Evolutionary conservation across 2,888 invertebrate species (phyloP).

Genomic region (Chrysodeixis includens): DNA sequence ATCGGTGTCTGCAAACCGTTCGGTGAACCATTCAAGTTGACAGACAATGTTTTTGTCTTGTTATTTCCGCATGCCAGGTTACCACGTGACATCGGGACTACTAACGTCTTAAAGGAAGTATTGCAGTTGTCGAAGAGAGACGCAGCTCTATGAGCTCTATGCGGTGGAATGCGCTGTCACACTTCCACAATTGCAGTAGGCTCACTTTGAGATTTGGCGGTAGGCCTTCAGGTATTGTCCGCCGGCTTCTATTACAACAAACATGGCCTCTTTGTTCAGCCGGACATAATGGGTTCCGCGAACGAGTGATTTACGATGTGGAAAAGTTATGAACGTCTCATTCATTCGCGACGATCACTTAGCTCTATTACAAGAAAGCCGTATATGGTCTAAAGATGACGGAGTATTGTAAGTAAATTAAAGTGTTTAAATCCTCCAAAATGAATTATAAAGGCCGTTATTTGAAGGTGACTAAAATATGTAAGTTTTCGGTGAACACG

Average conservation of each 20-base stretch:
- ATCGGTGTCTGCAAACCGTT: conserved; percentile 19
- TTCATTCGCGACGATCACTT: conserved; percentile 19
- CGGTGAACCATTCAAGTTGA: conserved; percentile 22
- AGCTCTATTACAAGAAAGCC: background rate
- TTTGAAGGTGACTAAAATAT: too few species aligned
- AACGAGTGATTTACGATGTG: conserved; percentile 44
- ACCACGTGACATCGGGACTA: conserved; percentile 41
- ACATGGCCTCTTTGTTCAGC: conserved; percentile 29
- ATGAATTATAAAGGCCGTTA: too few species aligned
- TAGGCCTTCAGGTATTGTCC: conserved; percentile 32
- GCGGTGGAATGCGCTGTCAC: too few species aligned
- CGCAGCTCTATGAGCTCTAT: too few species aligned
- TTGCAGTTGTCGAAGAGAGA: too few species aligned
- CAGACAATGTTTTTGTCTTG: conserved; percentile 31
- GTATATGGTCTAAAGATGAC: background rate
- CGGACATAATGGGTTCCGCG: conserved; percentile 32
- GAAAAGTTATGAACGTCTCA: conserved; percentile 19
- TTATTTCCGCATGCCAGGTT: conserved; percentile 45
- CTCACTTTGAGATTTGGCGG: too few species aligned
- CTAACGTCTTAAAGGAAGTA: too few species aligned
- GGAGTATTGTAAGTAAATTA: background rate
- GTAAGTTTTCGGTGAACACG: too few species aligned
- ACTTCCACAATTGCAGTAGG: too few species aligned
- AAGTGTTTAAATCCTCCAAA: too few species aligned
- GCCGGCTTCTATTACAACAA: conserved; percentile 28